phyloP scores from a whole-genome alignment of 2,113 vertebrate genomes.

The Leucosticte australis region DNA sequence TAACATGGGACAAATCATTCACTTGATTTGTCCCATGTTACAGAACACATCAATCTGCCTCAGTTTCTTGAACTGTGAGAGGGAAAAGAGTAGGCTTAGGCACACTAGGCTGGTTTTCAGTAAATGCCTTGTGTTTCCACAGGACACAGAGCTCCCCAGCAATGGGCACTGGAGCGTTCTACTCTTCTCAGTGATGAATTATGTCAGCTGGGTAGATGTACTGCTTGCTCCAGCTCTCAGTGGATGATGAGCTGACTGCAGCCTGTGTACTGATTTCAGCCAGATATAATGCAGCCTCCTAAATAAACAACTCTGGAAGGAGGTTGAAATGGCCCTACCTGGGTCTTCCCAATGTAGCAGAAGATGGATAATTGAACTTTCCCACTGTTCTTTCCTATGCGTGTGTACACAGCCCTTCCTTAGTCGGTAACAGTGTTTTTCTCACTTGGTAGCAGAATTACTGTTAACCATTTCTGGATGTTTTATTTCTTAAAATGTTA shows the following conservation, averaged over 20 bases:
- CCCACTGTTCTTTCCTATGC: neutral
- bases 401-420: neutral
- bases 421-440: neutral
- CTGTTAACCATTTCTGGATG: neutral
- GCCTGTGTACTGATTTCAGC: neutral
- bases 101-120: neutral
- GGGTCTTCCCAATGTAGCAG: neutral
- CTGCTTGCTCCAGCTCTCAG: neutral
- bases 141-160: neutral
- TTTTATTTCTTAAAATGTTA: neutral
- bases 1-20: neutral
- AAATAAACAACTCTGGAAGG: neutral
- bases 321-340: neutral
- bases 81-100: neutral
- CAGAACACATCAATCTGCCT: no score
- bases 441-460: neutral
- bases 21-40: no score
- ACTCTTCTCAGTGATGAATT: neutral
- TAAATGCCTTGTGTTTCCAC: neutral
- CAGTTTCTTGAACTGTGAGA: neutral
- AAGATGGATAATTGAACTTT: neutral
- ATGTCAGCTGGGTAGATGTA: no score
- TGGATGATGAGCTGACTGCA: neutral
- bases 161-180: neutral
- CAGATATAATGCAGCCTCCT: neutral